Conservation (phyloP, 2,888 invertebrate genomes). For the Mesorhabditis sp. region DNA sequence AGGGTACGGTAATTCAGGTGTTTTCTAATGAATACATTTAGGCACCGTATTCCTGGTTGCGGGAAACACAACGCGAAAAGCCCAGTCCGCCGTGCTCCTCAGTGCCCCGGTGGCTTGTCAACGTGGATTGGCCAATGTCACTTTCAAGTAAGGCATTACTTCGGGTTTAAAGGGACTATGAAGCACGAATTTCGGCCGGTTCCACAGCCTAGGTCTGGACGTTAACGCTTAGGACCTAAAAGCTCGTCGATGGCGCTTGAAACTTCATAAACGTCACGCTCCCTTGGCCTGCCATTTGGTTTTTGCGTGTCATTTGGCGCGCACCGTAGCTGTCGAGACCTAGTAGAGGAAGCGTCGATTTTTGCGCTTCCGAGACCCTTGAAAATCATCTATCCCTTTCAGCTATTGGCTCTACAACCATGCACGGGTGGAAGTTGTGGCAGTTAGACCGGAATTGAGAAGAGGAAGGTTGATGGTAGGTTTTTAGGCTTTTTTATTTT, state of each 20-base stretch:
- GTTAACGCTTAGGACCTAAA: too few species aligned
- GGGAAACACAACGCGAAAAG: conserved; percentile 50
- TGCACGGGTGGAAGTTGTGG: conserved; percentile 51
- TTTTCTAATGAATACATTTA: conserved; percentile 11
- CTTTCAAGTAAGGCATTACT: conserved; percentile 38
- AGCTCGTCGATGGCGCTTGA: too few species aligned
- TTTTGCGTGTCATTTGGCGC: too few species aligned
- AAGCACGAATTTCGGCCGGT: too few species aligned
- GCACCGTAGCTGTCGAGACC: too few species aligned
- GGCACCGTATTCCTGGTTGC: conserved; percentile 50
- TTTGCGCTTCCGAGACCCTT: neutral
- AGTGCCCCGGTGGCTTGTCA: conserved; percentile 55
- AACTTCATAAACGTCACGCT: neutral
- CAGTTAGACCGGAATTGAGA: conserved; percentile 38
- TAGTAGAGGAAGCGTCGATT: neutral
- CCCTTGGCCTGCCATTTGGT: neutral
- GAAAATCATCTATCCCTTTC: conserved; percentile 14
- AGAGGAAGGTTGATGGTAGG: conserved; percentile 46
- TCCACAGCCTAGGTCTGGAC: too few species aligned
- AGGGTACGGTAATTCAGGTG: conserved; percentile 11
- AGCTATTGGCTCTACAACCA: conserved; percentile 57
- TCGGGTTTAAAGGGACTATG: too few species aligned
- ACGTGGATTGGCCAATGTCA: conserved; percentile 41
- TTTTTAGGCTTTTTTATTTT: neutral
- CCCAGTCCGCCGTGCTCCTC: conserved; percentile 49